phyloP scores from a whole-genome alignment of 2,888 invertebrate species.

The Prosopocoilus inquinatus region DNA sequence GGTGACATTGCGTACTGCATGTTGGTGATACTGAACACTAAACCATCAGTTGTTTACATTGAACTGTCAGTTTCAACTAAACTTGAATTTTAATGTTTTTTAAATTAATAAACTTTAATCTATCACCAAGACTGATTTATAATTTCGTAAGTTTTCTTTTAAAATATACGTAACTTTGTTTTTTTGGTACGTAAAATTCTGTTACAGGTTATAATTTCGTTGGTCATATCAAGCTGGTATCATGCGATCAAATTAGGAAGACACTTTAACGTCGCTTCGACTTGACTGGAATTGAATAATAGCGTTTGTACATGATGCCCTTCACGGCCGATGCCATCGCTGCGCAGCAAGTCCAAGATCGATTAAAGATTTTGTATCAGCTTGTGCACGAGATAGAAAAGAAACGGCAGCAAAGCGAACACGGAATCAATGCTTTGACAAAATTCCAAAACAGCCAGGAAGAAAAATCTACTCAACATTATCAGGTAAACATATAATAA shows the following conservation, averaged over 20 bases:
- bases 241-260: constrained; percentile 54
- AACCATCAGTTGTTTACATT: no score
- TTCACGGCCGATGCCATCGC: constrained; percentile 72
- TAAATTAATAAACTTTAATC: no score
- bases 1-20: no score
- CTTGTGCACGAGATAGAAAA: constrained; percentile 79
- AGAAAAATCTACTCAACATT: constrained; percentile 40
- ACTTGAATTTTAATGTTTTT: no score
- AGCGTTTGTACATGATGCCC: constrained; percentile 61
- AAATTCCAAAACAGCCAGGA: constrained; percentile 61
- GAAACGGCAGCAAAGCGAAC: constrained; percentile 76
- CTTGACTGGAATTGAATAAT: neutral
- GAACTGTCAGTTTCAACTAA: no score
- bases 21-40: no score
- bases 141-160: constrained; percentile 32
- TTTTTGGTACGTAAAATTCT: neutral
- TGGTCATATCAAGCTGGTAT: constrained; percentile 55
- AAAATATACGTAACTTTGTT: neutral
- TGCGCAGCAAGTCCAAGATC: constrained; percentile 69
- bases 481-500: constrained; percentile 37
- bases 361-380: constrained; percentile 72
- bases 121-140: constrained; percentile 30
- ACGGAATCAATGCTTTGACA: constrained; percentile 73
- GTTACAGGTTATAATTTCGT: constrained; percentile 16
- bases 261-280: constrained; percentile 22